Conservation (phyloP, 1,140 invertebrate species). For the Drosophila nasuta region DNA sequence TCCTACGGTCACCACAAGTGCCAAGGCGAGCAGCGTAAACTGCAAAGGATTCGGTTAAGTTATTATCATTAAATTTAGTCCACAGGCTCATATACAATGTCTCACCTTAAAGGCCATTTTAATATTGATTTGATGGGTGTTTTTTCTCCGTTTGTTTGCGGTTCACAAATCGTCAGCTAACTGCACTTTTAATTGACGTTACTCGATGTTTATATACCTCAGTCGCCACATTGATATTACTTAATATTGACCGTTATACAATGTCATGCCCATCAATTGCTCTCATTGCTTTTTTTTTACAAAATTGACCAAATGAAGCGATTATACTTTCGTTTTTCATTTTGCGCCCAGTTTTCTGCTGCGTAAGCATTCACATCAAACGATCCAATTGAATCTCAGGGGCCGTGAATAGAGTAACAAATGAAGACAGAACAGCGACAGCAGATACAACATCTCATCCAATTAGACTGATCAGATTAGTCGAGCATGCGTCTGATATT, state of each 20-base stretch:
- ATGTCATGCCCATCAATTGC: conserved; percentile 69
- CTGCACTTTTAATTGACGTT: conserved; percentile 61
- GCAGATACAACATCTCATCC: conserved; percentile 8
- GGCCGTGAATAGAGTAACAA: conserved; percentile 17
- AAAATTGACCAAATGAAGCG: conserved; percentile 37
- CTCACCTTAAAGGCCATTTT: conserved; percentile 60
- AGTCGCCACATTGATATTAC: conserved; percentile 46
- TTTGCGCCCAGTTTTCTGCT: conserved; percentile 33
- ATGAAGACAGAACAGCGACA: conserved; percentile 26
- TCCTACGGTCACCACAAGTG: conserved; percentile 32
- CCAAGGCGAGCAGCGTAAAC: conserved; percentile 49
- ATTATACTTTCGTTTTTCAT: conserved; percentile 68
- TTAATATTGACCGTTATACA: conserved; percentile 65
- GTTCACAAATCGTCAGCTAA: conserved; percentile 60
- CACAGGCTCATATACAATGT: not conserved
- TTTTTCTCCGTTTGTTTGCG: conserved; percentile 47
- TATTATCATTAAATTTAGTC: not conserved
- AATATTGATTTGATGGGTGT: not conserved
- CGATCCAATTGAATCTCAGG: conserved; percentile 19
- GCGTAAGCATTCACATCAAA: conserved; percentile 31
- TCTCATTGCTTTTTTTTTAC: conserved; percentile 47
- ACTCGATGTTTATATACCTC: conserved; percentile 56
- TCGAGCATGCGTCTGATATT: conserved; percentile 3
- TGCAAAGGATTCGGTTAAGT: conserved; percentile 24
- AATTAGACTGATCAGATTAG: conserved; percentile 14